Evolutionary conservation across 2,113 vertebrate species (phyloP).

Genomic region (Plotosus lineatus): DNA sequence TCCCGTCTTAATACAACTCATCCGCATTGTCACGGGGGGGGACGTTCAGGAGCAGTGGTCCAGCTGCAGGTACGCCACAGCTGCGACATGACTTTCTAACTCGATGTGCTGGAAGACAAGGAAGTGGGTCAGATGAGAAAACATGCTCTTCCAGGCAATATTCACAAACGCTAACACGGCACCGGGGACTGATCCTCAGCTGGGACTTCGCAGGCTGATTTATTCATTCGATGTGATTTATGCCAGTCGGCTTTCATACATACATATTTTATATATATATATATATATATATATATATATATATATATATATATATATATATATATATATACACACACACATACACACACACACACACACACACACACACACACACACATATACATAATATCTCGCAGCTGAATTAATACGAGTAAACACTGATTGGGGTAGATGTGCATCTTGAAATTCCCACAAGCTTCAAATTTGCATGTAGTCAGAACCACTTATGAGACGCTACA

Average conservation of each 20-base stretch:
- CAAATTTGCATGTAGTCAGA: not conserved
- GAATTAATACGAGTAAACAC: not conserved
- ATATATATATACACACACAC: too few relatives aligned
- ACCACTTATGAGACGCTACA: not conserved
- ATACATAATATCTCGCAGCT: not conserved
- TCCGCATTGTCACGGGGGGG: not conserved
- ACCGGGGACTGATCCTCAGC: not conserved
- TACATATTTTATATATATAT: too few relatives aligned
- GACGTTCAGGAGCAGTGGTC: not conserved
- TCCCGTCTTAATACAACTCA: slow-evolving; percentile 1
- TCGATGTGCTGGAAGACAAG: slow-evolving; percentile 29
- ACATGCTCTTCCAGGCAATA: not conserved
- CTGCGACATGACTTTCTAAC: slow-evolving; percentile 27
- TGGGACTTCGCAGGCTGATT: not conserved
- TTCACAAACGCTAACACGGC: not conserved
- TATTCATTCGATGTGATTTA: slow-evolving; percentile 3
- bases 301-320: too few relatives aligned
- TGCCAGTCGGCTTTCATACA: not conserved
- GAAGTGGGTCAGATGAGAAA: slow-evolving; percentile 36
- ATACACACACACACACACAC: too few relatives aligned
- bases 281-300: too few relatives aligned
- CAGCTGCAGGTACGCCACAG: slow-evolving; percentile 14
- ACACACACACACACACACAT: too few relatives aligned
- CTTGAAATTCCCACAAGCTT: not conserved
- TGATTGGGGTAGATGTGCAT: not conserved